Evolutionary conservation across 2,888 invertebrate species (phyloP).

Genomic region (Callimorpha dominula): DNA sequence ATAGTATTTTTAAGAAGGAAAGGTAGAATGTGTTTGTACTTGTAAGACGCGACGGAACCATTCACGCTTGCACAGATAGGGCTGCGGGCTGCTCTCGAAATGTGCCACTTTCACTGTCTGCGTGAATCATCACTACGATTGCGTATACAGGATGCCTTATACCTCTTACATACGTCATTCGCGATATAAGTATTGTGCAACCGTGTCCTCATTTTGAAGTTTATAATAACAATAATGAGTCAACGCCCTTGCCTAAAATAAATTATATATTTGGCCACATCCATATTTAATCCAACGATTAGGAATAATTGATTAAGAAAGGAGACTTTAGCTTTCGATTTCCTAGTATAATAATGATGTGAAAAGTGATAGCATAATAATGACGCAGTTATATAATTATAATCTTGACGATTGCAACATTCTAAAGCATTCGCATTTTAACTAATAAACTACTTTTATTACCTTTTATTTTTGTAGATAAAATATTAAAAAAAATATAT

Average conservation of each 20-base stretch:
- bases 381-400: background rate
- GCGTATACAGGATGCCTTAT: conserved; percentile 76
- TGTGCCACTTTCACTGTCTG: conserved; percentile 81
- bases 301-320: conserved; percentile 14
- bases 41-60: background rate
- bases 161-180: conserved; percentile 55
- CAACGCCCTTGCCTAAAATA: conserved; percentile 51
- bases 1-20: background rate
- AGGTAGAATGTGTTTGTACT: background rate
- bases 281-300: conserved; percentile 30
- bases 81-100: conserved; percentile 57
- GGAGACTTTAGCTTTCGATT: conserved; percentile 39
- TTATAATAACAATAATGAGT: conserved; percentile 63
- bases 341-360: conserved; percentile 23
- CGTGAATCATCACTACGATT: conserved; percentile 75
- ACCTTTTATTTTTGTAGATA: too few relatives aligned
- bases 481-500: background rate
- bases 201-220: conserved; percentile 63
- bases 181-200: conserved; percentile 74
- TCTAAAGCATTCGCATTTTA: background rate
- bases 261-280: conserved; percentile 23
- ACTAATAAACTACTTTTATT: background rate
- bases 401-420: background rate
- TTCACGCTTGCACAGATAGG: conserved; percentile 45
- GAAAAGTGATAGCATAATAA: conserved; percentile 5